Conservation (phyloP, 2,888 invertebrate genomes). For the Ichneumoninae sp. region DNA sequence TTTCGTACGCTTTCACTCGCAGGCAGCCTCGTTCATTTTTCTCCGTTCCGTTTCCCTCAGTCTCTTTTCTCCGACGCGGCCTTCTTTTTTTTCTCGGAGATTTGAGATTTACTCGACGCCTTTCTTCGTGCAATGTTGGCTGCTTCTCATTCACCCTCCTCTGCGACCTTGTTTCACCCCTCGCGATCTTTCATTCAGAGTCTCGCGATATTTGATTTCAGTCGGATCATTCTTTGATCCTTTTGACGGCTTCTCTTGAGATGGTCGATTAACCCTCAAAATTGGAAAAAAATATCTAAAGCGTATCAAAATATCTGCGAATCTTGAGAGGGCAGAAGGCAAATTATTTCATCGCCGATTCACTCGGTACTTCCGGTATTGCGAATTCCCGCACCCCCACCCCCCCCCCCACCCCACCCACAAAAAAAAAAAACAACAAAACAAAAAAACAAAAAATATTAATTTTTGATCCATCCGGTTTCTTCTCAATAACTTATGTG, state of each 20-base stretch:
- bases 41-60: not conserved
- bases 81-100: constrained; percentile 1
- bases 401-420: too few relatives aligned
- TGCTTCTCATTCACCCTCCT: constrained; percentile 11
- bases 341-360: not conserved
- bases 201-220: constrained; percentile 7
- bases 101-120: not conserved
- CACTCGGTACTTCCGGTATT: constrained; percentile 9
- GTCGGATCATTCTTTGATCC: constrained; percentile 3
- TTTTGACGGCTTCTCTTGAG: not conserved
- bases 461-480: too few relatives aligned
- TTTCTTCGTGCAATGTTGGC: not conserved
- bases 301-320: not conserved
- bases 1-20: constrained; percentile 36
- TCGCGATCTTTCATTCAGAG: constrained; percentile 30
- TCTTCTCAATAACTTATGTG: too few relatives aligned
- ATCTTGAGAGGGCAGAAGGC: not conserved
- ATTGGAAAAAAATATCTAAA: not conserved
- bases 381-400: not conserved
- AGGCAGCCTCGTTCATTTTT: constrained; percentile 1
- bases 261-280: not conserved
- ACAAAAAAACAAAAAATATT: too few relatives aligned
- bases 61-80: constrained; percentile 11
- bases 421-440: not conserved
- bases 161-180: constrained; percentile 6